Evolutionary conservation across 1,140 invertebrate species (phyloP), one percentile per base, ranked within the genome.

Genomic region (Stenopsyche tienmushanensis): DNA sequence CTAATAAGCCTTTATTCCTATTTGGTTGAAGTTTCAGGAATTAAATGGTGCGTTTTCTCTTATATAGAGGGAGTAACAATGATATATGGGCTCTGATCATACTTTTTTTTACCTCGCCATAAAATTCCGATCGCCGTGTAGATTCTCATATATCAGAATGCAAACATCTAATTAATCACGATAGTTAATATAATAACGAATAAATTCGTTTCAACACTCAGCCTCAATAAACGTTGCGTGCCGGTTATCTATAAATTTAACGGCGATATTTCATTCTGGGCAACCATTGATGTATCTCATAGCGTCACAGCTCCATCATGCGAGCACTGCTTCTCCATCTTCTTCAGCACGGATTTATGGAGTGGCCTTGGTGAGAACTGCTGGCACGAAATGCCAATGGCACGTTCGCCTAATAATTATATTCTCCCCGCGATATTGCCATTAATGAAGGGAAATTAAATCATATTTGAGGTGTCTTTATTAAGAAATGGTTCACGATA

Each of bases 401-500:
- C 59, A 50, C 50, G 59, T 62, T 62, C 59, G 10, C 42, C n/a
- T 20, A 13, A 15, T 58, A 15, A 34, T n/a, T 55, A 26, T 29
- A 3, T 15, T 39, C 57, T 3, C 21, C 17, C 45, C 24, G 59
- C 59, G 59, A 50, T 50, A 62, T 34, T 29, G 45, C 50, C 34
- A 53, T 63, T 63, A 63, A 63, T 63, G 62, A 63, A 63, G 62
- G 47, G 49, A 63, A 63, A 52, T 63, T 21, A 53, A 63, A 63
- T 63, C 50, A 63, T 49, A 53, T 54, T 41, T 63, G 20, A 53
- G 50, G 25, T 29, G 29, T 41, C 49, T 21, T 15, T 63, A 63
- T 63, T 52, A 53, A 63, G 62, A 47, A 47, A 23, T 47, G 39
- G 62, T 50, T 17, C 62, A 54, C 62, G 62, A 54, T 63, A 54